Evolutionary conservation across 2,888 invertebrate species (phyloP).

Genomic region (Pyrocoelia pectoralis): DNA sequence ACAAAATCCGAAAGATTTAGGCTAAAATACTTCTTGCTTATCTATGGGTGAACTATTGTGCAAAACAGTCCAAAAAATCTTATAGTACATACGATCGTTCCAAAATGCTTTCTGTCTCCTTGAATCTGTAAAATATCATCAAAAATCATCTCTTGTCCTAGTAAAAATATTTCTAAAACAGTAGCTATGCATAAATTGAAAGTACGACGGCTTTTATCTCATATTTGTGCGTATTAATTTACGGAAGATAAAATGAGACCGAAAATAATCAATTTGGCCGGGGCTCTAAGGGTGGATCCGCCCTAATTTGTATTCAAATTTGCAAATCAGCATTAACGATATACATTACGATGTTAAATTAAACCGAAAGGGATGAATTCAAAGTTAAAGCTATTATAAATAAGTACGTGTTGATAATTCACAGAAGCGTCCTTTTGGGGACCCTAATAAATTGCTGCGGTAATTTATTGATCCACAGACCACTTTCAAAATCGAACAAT

Average conservation of each 20-base stretch:
- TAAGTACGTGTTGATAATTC: background rate
- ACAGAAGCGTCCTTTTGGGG: background rate
- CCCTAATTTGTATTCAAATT: constrained; percentile 14
- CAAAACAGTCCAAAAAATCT: constrained; percentile 60
- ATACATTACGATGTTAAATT: background rate
- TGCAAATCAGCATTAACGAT: constrained; percentile 6
- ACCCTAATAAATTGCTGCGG: background rate
- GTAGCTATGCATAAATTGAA: background rate
- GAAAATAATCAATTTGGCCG: constrained; percentile 33
- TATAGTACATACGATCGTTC: constrained; percentile 83
- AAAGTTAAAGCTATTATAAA: background rate
- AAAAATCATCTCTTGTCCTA: constrained; percentile 27
- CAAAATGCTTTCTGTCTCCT: constrained; percentile 83
- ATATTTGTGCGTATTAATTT: constrained; percentile 9
- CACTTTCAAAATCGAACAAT: background rate
- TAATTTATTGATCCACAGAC: constrained; percentile 18
- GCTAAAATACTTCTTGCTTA: background rate
- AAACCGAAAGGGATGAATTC: background rate
- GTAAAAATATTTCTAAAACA: background rate
- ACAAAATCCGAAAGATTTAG: constrained; percentile 41
- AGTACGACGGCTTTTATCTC: too few relatives aligned
- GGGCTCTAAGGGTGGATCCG: constrained; percentile 17
- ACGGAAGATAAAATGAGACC: constrained; percentile 23
- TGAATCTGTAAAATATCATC: constrained; percentile 76
- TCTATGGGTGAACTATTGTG: constrained; percentile 48